Conservation (phyloP, 2,113 vertebrate genomes). For the Rissa tridactyla region DNA sequence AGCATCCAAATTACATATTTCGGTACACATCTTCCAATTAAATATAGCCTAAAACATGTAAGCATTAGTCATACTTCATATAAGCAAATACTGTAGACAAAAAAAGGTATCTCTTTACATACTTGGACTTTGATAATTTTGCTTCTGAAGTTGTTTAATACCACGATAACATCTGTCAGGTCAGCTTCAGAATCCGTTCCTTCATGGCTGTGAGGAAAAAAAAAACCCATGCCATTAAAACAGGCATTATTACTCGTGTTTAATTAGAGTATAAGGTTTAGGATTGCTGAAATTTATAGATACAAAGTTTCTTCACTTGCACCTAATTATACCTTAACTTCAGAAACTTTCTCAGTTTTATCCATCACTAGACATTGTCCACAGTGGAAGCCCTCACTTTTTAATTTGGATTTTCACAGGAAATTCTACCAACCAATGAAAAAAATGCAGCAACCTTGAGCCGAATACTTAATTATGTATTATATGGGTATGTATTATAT, state of each 20-base stretch:
- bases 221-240: neutral
- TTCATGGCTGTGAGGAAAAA: conserved; percentile 80
- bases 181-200: conserved; percentile 86
- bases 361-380: neutral
- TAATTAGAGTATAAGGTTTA: neutral
- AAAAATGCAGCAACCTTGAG: neutral
- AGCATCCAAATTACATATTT: neutral
- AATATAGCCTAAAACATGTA: neutral
- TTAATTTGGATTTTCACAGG: neutral
- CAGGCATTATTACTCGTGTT: neutral
- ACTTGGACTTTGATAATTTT: conserved; percentile 96
- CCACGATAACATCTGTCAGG: conserved; percentile 79
- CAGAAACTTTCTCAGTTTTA: neutral
- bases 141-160: conserved; percentile 91
- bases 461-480: neutral
- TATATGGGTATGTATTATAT: neutral
- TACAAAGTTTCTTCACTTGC: neutral
- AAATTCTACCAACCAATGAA: neutral
- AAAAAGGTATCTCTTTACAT: conserved; percentile 44
- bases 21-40: neutral
- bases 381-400: neutral
- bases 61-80: neutral
- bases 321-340: neutral
- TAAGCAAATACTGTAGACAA: neutral
- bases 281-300: neutral